These are phyloP conservation scores for Tortrix viridana DNA, from an alignment of 2,888 invertebrate species.

Conservation along the genomic window DNA sequence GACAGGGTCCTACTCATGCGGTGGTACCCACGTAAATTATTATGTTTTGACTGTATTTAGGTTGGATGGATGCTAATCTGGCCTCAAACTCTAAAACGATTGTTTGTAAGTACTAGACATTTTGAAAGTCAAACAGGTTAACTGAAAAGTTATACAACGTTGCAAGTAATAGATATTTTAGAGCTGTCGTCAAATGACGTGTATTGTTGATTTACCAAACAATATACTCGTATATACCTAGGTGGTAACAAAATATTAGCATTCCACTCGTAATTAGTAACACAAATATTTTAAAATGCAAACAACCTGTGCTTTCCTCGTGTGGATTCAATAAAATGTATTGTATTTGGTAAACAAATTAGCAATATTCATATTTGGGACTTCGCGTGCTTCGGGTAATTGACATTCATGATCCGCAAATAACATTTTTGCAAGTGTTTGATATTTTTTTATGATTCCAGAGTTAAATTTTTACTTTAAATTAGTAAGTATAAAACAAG, in stretches of 20 bases:
- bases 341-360: conserved; percentile 5
- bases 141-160: too few species aligned
- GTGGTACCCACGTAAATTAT: too few species aligned
- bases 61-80: too few species aligned
- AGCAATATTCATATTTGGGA: not conserved
- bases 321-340: not conserved
- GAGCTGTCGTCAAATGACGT: conserved; percentile 19
- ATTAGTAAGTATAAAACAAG: too few species aligned
- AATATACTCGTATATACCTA: too few species aligned
- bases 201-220: conserved; percentile 12
- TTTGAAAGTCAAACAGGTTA: too few species aligned
- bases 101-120: too few species aligned
- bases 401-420: conserved; percentile 7
- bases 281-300: not conserved
- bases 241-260: conserved; percentile 21
- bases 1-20: too few species aligned
- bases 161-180: too few species aligned
- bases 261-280: conserved; percentile 9
- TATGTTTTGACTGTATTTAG: too few species aligned
- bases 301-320: conserved; percentile 9
- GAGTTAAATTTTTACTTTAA: too few species aligned
- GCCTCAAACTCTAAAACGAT: too few species aligned
- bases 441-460: not conserved
- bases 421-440: not conserved
- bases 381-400: not conserved